Evolutionary conservation across 2,113 vertebrate species (phyloP).

Genomic region (Amphilophus citrinellus): DNA sequence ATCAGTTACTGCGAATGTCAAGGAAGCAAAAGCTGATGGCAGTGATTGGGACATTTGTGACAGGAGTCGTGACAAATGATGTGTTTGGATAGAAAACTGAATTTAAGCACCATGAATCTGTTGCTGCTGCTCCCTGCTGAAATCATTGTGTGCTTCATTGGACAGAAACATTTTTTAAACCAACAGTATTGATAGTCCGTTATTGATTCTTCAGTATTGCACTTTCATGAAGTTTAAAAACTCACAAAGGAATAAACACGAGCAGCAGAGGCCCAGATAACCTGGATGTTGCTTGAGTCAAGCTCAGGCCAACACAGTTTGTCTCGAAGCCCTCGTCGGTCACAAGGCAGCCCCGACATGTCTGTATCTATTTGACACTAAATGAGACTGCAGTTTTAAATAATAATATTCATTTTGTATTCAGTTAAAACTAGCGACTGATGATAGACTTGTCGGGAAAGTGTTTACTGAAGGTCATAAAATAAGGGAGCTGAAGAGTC

Average conservation of each 20-base stretch:
- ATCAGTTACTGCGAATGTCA: not conserved
- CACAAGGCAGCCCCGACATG: not conserved
- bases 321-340: not conserved
- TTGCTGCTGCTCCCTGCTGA: not conserved
- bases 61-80: not conserved
- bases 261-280: not conserved
- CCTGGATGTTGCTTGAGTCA: not conserved
- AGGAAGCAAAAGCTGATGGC: not conserved
- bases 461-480: no score
- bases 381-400: not conserved
- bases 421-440: no score
- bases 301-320: not conserved
- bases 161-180: not conserved
- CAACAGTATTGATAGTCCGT: not conserved
- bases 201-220: not conserved
- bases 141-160: not conserved
- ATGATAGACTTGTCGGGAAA: no score
- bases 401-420: not conserved
- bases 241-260: not conserved
- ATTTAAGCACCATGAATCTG: not conserved
- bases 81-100: not conserved
- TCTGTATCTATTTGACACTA: not conserved
- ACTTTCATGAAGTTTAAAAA: not conserved
- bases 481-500: no score
- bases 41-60: not conserved